These are phyloP conservation scores for Planiliza haematocheilus DNA, from an alignment of 2,113 vertebrate species.

Conservation along the genomic window DNA sequence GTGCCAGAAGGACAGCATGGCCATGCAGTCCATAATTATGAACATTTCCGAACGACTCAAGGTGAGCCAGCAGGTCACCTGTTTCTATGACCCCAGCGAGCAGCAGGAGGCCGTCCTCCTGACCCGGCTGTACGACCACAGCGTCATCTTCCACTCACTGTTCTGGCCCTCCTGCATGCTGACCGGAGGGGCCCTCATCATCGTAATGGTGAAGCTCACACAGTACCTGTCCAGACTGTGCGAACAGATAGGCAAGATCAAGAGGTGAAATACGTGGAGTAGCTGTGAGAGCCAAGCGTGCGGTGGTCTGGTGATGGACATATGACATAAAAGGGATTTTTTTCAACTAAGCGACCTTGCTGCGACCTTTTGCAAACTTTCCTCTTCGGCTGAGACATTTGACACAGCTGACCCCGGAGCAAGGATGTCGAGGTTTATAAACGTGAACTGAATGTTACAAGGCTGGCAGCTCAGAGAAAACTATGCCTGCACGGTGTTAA, in stretches of 20 bases:
- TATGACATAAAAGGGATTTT: conserved; percentile 27
- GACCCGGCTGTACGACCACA: conserved; percentile 89
- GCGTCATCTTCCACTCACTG: conserved; percentile 88
- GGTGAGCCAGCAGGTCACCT: conserved; percentile 88
- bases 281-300: conserved; percentile 4
- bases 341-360: conserved; percentile 34
- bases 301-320: neutral
- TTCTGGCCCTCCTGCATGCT: conserved; percentile 95
- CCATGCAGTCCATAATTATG: conserved; percentile 85
- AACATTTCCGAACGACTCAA: conserved; percentile 91
- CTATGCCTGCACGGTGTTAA: conserved; percentile 14
- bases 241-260: conserved; percentile 90
- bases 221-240: conserved; percentile 94
- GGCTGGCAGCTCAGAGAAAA: conserved; percentile 26
- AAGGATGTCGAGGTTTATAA: conserved; percentile 52
- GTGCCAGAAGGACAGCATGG: conserved; percentile 90
- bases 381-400: conserved; percentile 28
- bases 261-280: conserved; percentile 83
- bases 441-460: conserved; percentile 48
- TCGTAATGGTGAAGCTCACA: conserved; percentile 95
- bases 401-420: conserved; percentile 38
- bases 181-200: conserved; percentile 87
- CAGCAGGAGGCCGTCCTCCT: conserved; percentile 89
- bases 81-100: conserved; percentile 91
- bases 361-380: conserved; percentile 43